These are phyloP conservation scores for Myioborus melanocephalus DNA, from an alignment of 2,797 vertebrate genomes.

Conservation along the genomic window DNA sequence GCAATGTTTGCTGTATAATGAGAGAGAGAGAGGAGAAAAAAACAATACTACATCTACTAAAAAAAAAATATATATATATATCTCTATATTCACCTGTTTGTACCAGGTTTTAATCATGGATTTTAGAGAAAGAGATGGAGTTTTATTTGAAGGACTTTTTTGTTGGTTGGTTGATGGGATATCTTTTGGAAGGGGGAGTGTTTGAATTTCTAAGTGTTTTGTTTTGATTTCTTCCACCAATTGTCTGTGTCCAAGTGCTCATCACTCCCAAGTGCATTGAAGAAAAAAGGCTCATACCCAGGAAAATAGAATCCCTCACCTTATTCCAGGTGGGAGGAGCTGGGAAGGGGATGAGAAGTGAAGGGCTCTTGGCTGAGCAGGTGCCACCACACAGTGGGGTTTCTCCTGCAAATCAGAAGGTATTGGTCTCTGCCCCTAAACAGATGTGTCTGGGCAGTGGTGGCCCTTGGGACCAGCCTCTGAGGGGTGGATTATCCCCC, in stretches of 20 bases:
- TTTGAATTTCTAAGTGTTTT: not conserved
- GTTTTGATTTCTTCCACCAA: conserved; percentile 61
- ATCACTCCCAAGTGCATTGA: conserved; percentile 72
- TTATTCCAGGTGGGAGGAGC: not conserved
- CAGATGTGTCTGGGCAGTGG: not conserved
- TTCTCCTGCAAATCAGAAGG: not conserved
- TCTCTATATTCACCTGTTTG: conserved; percentile 78
- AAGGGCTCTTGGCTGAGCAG: not conserved
- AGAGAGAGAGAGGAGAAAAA: conserved; percentile 78
- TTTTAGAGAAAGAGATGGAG: conserved; percentile 77
- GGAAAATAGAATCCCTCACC: not conserved
- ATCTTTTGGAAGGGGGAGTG: not conserved
- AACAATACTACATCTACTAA: conserved; percentile 77
- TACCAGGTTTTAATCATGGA: conserved; percentile 85
- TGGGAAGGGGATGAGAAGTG: not conserved
- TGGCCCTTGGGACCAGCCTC: not conserved
- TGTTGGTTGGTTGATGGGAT: conserved; percentile 19
- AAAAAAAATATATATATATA: conserved; percentile 72
- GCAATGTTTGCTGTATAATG: conserved; percentile 90
- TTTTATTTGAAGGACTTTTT: conserved; percentile 73
- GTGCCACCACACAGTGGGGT: not conserved
- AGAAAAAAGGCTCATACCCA: conserved; percentile 61
- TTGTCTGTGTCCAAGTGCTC: conserved; percentile 68
- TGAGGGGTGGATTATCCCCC: not conserved
- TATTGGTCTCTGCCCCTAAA: not conserved